phyloP scores from a whole-genome alignment of 2,888 invertebrate species.

The Dusona sp. region DNA sequence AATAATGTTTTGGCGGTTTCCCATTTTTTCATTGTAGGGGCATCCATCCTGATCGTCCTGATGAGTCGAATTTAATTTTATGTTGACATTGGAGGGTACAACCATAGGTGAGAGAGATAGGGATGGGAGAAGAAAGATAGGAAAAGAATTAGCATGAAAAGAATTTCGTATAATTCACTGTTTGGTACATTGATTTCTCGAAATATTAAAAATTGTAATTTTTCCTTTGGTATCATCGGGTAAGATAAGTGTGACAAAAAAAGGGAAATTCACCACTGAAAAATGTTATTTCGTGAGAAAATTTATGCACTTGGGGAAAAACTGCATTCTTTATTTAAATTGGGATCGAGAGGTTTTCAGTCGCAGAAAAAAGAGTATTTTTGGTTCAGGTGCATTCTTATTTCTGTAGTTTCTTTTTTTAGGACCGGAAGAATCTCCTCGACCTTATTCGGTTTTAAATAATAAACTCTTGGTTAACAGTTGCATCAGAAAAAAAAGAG shows the following conservation, averaged over 20 bases:
- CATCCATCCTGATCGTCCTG: neutral
- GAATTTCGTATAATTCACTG: neutral
- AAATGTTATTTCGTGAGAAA: neutral
- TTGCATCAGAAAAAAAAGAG: slow-evolving; percentile 43
- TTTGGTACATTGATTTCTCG: neutral
- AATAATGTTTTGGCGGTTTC: neutral
- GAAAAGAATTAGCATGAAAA: neutral
- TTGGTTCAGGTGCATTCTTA: neutral
- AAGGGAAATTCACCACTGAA: neutral
- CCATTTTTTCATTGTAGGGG: neutral
- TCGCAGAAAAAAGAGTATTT: neutral
- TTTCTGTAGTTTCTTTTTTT: neutral
- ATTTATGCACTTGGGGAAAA: neutral
- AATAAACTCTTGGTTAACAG: slow-evolving; percentile 8
- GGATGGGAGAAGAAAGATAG: too few relatives aligned
- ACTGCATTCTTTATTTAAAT: neutral
- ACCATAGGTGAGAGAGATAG: too few relatives aligned
- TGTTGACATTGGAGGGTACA: neutral
- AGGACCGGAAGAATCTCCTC: neutral
- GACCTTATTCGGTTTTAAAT: neutral
- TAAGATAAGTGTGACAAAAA: neutral
- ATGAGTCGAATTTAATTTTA: neutral
- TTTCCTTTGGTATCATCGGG: neutral
- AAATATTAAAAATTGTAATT: neutral
- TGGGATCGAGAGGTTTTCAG: neutral